These are phyloP conservation scores for Nephrotoma guestfalica DNA, from an alignment of 2,888 invertebrate species.

Conservation along the genomic window DNA sequence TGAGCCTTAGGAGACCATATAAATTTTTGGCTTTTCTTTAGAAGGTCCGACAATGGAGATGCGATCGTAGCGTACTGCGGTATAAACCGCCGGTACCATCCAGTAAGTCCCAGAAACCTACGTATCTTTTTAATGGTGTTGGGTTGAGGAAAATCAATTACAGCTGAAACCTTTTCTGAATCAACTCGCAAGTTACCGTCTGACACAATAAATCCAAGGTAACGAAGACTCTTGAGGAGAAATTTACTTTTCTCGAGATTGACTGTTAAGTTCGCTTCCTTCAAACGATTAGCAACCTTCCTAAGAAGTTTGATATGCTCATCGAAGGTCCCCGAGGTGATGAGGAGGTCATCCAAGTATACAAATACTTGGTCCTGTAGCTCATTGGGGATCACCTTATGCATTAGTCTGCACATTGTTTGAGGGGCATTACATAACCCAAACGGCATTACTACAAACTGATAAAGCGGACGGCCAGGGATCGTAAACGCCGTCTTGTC, in stretches of 20 bases:
- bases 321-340: not conserved
- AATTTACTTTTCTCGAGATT: not conserved
- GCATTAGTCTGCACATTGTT: constrained; percentile 14
- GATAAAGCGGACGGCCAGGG: constrained; percentile 10
- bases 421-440: constrained; percentile 5
- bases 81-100: constrained; percentile 11
- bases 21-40: too few relatives aligned
- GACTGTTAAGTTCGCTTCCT: not conserved
- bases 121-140: constrained; percentile 10
- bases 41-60: constrained; percentile 8
- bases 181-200: constrained; percentile 5
- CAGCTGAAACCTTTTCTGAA: not conserved
- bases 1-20: not conserved
- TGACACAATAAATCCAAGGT: constrained; percentile 2
- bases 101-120: constrained; percentile 13
- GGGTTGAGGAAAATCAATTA: constrained; percentile 12
- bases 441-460: not conserved
- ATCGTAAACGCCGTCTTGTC: constrained; percentile 17
- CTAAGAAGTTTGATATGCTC: not conserved
- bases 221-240: not conserved
- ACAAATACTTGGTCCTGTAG: not conserved
- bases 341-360: constrained; percentile 6
- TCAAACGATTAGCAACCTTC: not conserved
- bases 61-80: constrained; percentile 2
- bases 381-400: constrained; percentile 12